Evolutionary conservation across 2,888 invertebrate species (phyloP).

Genomic region (Philhelius pedissequus): DNA sequence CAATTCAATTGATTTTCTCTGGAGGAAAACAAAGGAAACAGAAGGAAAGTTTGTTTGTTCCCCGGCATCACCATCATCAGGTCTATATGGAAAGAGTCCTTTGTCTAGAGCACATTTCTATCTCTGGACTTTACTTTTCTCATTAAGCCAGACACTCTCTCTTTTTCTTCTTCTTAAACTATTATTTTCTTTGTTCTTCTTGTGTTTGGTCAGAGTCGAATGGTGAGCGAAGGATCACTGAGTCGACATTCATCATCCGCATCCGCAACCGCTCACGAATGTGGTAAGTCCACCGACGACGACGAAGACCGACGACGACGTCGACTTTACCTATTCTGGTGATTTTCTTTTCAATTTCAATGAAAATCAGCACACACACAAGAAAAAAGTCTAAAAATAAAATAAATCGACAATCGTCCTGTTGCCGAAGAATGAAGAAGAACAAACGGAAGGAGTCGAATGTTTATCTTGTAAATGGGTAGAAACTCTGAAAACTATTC

Average conservation of each 20-base stretch:
- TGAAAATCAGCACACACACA: not conserved
- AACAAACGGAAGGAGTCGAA: conserved; percentile 39
- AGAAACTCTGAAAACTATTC: conserved; percentile 67
- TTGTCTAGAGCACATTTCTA: conserved; percentile 48
- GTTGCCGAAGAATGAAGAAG: conserved; percentile 22
- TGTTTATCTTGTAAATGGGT: conserved; percentile 68
- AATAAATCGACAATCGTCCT: conserved; percentile 26
- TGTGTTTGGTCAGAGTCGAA: not conserved
- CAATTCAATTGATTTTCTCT: conserved; percentile 66
- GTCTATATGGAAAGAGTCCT: not conserved
- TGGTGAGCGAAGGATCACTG: conserved; percentile 33
- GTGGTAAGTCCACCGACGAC: conserved; percentile 13
- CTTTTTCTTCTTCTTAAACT: conserved; percentile 12
- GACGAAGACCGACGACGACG: not conserved
- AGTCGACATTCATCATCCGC: conserved; percentile 65
- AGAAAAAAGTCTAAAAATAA: not conserved
- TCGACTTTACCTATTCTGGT: too few relatives aligned
- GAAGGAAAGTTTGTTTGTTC: conserved; percentile 60
- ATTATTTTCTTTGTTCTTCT: not conserved
- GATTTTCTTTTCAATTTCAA: conserved; percentile 63
- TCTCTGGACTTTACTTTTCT: conserved; percentile 66
- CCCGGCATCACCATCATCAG: conserved; percentile 30
- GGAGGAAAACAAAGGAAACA: conserved; percentile 45
- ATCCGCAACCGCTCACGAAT: conserved; percentile 52
- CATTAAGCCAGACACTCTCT: conserved; percentile 65